Conservation (phyloP, 2,888 invertebrate species). For the Adineta ricciae region DNA sequence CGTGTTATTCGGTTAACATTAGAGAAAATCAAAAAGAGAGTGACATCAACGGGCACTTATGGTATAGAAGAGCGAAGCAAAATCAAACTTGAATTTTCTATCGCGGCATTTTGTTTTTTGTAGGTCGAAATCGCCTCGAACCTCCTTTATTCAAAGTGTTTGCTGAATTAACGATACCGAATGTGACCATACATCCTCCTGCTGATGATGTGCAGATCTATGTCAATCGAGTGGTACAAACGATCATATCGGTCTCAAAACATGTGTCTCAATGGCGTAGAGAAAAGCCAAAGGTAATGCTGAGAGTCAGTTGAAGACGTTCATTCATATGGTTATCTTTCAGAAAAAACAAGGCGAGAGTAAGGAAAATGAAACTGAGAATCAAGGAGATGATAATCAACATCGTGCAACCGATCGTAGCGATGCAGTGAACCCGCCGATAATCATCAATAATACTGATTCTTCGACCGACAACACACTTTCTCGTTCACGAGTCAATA, state of each 20-base stretch:
- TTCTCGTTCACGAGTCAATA: background rate
- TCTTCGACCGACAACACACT: background rate
- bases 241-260: slow-evolving; percentile 64
- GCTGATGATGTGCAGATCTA: slow-evolving; percentile 64
- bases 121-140: background rate
- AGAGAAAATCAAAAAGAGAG: slow-evolving; percentile 65
- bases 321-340: background rate
- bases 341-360: background rate
- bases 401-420: background rate
- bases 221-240: slow-evolving; percentile 59
- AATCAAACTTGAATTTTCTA: background rate
- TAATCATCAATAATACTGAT: too few species aligned
- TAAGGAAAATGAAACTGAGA: background rate
- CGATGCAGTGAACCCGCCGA: too few species aligned
- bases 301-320: background rate
- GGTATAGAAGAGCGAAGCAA: background rate
- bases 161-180: slow-evolving; percentile 54
- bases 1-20: slow-evolving; percentile 71
- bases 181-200: slow-evolving; percentile 48
- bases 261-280: slow-evolving; percentile 71
- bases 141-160: slow-evolving; percentile 60
- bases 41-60: slow-evolving; percentile 39
- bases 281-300: background rate
- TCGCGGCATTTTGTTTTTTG: too few species aligned
- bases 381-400: background rate